Conservation (phyloP, 2,888 invertebrate species). For the Caenorhabditis angaria region DNA sequence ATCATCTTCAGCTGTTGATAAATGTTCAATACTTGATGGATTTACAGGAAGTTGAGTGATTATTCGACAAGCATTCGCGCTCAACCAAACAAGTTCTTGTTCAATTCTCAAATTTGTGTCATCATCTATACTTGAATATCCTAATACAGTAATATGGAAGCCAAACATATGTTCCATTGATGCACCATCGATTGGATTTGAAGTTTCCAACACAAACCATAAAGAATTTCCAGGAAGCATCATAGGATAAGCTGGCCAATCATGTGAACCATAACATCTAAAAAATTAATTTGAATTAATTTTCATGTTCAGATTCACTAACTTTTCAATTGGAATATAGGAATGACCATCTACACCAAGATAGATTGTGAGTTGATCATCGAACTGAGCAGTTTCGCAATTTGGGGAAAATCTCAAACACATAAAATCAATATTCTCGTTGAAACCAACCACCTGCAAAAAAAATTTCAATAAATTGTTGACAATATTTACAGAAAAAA, state of each 20-base stretch:
- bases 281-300: background rate
- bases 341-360: conserved; percentile 64
- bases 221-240: conserved; percentile 81
- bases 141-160: conserved; percentile 66
- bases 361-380: conserved; percentile 81
- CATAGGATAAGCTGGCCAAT: conserved; percentile 82
- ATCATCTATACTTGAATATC: conserved; percentile 41
- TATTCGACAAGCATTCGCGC: conserved; percentile 64
- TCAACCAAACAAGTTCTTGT: conserved; percentile 68
- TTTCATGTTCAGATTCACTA: background rate
- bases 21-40: conserved; percentile 74
- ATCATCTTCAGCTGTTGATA: conserved; percentile 77
- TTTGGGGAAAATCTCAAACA: conserved; percentile 86
- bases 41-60: conserved; percentile 59
- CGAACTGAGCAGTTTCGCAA: conserved; percentile 79
- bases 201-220: conserved; percentile 92
- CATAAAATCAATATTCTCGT: conserved; percentile 87
- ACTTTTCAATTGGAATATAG: conserved; percentile 72
- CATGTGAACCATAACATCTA: conserved; percentile 48
- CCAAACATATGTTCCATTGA: conserved; percentile 62
- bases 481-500: background rate
- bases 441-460: conserved; percentile 80
- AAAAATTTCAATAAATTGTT: background rate
- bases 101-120: conserved; percentile 58
- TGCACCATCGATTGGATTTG: conserved; percentile 73